These are phyloP conservation scores for Bettongia penicillata DNA, from an alignment of 2,113 vertebrate genomes.

Conservation along the genomic window DNA sequence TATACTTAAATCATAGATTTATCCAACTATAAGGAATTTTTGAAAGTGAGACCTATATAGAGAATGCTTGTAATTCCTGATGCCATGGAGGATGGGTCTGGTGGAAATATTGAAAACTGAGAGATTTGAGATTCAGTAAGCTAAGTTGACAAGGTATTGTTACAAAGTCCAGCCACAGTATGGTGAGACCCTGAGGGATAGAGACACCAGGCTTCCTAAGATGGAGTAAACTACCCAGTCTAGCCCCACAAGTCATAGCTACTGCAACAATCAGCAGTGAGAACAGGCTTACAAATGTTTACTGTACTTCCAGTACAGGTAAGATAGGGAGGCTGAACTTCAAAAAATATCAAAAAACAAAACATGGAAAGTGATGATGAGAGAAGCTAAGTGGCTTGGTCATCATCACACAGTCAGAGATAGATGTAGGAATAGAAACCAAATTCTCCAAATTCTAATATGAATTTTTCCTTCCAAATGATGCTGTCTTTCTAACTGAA, in stretches of 20 bases:
- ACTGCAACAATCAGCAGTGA: neutral
- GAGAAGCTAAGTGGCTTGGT: neutral
- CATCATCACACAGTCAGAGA: neutral
- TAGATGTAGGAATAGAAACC: neutral
- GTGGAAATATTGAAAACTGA: neutral
- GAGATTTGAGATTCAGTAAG: neutral
- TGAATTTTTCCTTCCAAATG: neutral
- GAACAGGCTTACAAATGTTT: neutral
- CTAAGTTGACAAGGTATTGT: neutral
- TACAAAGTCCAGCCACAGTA: neutral
- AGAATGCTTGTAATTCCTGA: neutral
- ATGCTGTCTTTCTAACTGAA: neutral
- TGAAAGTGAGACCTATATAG: neutral
- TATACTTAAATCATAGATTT: neutral
- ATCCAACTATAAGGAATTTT: neutral
- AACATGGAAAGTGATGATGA: neutral
- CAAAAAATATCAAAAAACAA: neutral
- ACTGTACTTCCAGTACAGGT: neutral
- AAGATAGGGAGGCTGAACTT: neutral
- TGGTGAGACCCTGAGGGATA: neutral
- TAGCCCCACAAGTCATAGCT: neutral
- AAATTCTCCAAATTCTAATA: neutral
- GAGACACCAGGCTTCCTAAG: neutral
- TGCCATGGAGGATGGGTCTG: neutral
- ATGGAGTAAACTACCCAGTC: neutral